Conservation (phyloP, 2,888 invertebrate species). For the Agrilus cyanescens region DNA sequence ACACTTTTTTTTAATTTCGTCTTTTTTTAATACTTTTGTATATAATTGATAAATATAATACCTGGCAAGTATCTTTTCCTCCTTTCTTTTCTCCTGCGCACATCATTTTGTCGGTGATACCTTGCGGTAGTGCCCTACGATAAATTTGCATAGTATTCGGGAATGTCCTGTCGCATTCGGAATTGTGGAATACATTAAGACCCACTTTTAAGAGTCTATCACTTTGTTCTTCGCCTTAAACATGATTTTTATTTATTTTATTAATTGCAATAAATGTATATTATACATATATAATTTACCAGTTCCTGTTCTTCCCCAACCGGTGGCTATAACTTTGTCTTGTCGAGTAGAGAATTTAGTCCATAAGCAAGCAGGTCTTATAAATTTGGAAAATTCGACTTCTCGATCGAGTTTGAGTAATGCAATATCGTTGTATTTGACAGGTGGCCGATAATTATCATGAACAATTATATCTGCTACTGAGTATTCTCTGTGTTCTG, state of each 20-base stretch:
- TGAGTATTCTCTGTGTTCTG: slow-evolving; percentile 36
- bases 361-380: slow-evolving; percentile 56
- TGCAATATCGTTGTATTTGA: slow-evolving; percentile 55
- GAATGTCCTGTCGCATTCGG: slow-evolving; percentile 26
- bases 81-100: slow-evolving; percentile 36
- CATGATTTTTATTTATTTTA: background rate
- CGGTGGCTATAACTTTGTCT: slow-evolving; percentile 45
- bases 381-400: slow-evolving; percentile 37
- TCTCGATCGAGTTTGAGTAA: slow-evolving; percentile 40
- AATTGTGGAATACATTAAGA: slow-evolving; percentile 30
- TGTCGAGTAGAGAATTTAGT: slow-evolving; percentile 28
- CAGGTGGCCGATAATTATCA: slow-evolving; percentile 42
- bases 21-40: background rate
- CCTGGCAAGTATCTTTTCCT: slow-evolving; percentile 31
- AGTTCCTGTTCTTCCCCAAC: slow-evolving; percentile 42
- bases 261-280: background rate
- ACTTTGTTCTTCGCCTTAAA: slow-evolving; percentile 25
- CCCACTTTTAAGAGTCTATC: slow-evolving; percentile 34
- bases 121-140: slow-evolving; percentile 20
- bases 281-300: slow-evolving; percentile 11
- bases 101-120: slow-evolving; percentile 32
- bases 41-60: slow-evolving; percentile 12
- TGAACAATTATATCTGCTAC: slow-evolving; percentile 39
- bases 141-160: slow-evolving; percentile 12
- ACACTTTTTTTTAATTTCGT: background rate